phyloP scores from a whole-genome alignment of 2,113 vertebrate species.

The Toxotes chatareus region DNA sequence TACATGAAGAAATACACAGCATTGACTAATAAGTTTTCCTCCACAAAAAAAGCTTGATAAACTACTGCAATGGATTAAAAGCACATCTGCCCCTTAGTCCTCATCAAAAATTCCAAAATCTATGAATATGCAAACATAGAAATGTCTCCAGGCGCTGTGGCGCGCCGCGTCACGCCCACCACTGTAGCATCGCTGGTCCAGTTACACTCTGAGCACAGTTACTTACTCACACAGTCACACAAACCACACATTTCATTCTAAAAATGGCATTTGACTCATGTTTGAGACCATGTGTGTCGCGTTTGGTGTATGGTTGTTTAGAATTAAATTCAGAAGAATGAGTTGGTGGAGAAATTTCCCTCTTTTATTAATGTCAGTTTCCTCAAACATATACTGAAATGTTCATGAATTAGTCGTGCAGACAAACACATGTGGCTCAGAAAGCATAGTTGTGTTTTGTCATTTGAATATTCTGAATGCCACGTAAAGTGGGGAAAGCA shows the following conservation, averaged over 20 bases:
- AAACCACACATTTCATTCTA: slow-evolving; percentile 25
- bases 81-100: background rate
- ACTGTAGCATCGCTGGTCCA: slow-evolving; percentile 3
- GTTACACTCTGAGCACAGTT: slow-evolving; percentile 10
- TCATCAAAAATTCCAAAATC: slow-evolving; percentile 39
- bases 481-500: slow-evolving; percentile 1
- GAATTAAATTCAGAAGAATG: background rate
- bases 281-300: background rate
- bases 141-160: slow-evolving; percentile 6
- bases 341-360: background rate
- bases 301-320: slow-evolving; percentile 13
- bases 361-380: slow-evolving; percentile 12
- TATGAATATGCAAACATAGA: slow-evolving; percentile 38
- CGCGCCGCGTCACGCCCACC: slow-evolving; percentile 14
- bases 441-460: slow-evolving; percentile 19
- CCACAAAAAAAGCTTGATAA: background rate
- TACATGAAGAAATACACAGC: background rate
- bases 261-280: background rate
- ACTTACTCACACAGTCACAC: background rate
- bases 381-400: slow-evolving; percentile 7
- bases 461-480: slow-evolving; percentile 13
- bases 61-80: slow-evolving; percentile 40
- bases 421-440: background rate
- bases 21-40: slow-evolving; percentile 15
- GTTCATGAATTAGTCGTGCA: slow-evolving; percentile 3